Evolutionary conservation across 2,113 vertebrate genomes (phyloP), one percentile per base, ranked within the genome.

Genomic region (Hippocampus barbouri): DNA sequence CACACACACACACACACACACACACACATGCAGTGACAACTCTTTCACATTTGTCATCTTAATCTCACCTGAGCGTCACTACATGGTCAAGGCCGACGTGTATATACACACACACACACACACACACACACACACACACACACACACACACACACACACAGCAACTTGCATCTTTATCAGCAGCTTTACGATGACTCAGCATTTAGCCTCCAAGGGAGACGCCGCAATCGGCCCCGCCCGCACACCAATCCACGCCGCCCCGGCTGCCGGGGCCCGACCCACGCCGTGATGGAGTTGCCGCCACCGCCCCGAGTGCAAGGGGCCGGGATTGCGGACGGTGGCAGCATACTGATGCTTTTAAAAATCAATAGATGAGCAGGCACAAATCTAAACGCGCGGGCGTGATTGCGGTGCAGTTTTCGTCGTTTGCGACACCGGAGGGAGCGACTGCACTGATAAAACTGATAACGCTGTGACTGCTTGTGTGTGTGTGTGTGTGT

Each of bases 11-110:
- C 34, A 38, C 34, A 38, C 34, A 38, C 34, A 38, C 34, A 38
- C 34, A 38, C 34, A 38, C 34, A 38, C 34, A 10, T 5, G 56
- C 27, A 8, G 9, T 56, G 30, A 78, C 54, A 59, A n/a, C 30
- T 68, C 49, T 59, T 11, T 66, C 41, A 34, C n/a, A 53, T 59
- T 59, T 63, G 62, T 76, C 57, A 68, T 20, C 25, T 45, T 30
- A 16, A 60, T 69, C 23, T 70, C 70, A 78, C 75, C 75, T 27
- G 41, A 69, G 56, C n/a, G 69, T 67, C 59, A 77, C 75, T 66
- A 63, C 23, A n/a, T 20, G 34, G 40, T 14, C 56, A 47, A 3
- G 8, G 20, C 57, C 57, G 30, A 70, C 47, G 27, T 10, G 53
- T 51, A 12, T 2, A 14, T 4, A 27, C 56, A 25, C 0, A 40